These are phyloP conservation scores for Acyrthosiphon pisum DNA, from an alignment of 1,140 invertebrate genomes.

Conservation along the genomic window DNA sequence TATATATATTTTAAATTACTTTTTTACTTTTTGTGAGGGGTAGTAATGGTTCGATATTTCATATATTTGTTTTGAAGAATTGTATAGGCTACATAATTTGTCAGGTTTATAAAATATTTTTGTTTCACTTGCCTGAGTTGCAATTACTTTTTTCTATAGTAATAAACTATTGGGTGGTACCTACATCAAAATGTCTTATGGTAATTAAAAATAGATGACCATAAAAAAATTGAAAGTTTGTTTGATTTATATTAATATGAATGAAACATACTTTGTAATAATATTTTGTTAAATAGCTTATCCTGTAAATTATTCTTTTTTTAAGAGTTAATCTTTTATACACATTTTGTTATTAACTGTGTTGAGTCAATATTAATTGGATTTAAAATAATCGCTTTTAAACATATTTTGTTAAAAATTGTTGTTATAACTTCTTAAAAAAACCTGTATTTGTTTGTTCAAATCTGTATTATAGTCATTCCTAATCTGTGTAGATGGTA, in stretches of 20 bases:
- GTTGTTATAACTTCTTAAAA: neutral
- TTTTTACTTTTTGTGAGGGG: neutral
- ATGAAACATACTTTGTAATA: neutral
- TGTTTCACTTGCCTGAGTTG: neutral
- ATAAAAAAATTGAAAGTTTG: neutral
- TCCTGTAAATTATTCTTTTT: neutral
- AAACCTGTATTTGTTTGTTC: neutral
- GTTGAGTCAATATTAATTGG: neutral
- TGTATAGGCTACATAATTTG: neutral
- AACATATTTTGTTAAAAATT: neutral
- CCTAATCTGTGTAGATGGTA: neutral
- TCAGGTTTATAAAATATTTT: neutral
- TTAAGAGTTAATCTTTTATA: neutral
- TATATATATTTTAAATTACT: too few species aligned
- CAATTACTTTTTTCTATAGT: neutral
- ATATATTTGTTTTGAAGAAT: neutral
- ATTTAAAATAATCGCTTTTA: neutral
- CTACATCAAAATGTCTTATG: neutral
- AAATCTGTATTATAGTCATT: neutral
- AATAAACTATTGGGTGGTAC: neutral
- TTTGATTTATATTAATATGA: neutral
- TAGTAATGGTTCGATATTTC: neutral
- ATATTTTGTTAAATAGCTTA: neutral
- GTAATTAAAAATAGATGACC: neutral
- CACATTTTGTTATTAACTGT: neutral